These are phyloP conservation scores for Platyura marginata DNA, from an alignment of 1,140 invertebrate genomes.

Conservation along the genomic window DNA sequence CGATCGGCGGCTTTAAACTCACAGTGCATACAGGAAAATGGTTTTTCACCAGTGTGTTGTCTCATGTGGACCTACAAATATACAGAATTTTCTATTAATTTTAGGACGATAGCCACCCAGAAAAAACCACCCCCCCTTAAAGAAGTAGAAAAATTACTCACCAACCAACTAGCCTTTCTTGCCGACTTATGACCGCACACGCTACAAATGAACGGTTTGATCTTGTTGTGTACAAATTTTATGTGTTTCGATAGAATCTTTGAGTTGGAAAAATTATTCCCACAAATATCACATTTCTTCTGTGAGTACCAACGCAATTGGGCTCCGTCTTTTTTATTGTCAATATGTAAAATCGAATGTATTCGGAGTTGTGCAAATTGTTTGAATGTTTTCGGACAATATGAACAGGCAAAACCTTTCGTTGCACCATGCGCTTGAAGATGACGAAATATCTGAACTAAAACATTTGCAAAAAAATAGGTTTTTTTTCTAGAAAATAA, in stretches of 20 bases:
- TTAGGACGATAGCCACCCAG: neutral
- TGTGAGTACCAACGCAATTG: constrained; percentile 32
- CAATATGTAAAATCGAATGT: constrained; percentile 35
- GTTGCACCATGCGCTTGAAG: constrained; percentile 39
- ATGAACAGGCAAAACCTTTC: constrained; percentile 33
- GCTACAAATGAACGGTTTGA: constrained; percentile 56
- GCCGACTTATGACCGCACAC: constrained; percentile 56
- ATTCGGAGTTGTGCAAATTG: constrained; percentile 41
- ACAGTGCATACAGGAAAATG: constrained; percentile 16
- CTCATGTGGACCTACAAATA: constrained; percentile 46
- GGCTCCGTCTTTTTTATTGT: constrained; percentile 23
- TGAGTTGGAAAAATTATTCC: constrained; percentile 47
- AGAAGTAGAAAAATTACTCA: constrained; percentile 36
- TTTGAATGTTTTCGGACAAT: constrained; percentile 43
- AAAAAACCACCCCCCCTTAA: no score
- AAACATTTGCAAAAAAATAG: neutral
- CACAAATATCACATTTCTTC: constrained; percentile 49
- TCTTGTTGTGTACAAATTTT: constrained; percentile 55
- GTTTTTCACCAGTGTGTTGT: constrained; percentile 44
- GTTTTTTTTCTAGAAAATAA: neutral
- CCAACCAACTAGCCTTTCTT: constrained; percentile 44
- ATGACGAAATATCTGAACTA: constrained; percentile 19
- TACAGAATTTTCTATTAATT: neutral
- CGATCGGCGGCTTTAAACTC: constrained; percentile 21
- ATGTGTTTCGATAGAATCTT: constrained; percentile 60